phyloP scores from a whole-genome alignment of 2,113 vertebrate species.

The Nothobranchius kuhntae region DNA sequence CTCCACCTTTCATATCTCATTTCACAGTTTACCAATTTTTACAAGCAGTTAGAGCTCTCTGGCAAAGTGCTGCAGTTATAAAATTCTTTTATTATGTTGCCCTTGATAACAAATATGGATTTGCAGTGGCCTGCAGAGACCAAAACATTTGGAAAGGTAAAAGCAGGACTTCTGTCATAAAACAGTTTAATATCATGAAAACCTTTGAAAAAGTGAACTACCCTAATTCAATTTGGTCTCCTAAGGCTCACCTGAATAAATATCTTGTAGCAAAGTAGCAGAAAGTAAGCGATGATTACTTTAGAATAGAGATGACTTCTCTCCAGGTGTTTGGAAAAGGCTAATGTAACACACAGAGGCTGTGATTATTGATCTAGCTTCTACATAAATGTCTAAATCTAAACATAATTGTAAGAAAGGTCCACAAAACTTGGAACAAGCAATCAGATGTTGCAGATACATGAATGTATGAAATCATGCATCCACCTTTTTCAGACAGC shows the following conservation, averaged over 20 bases:
- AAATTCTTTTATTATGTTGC: conserved; percentile 21
- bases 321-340: conserved; percentile 4
- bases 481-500: too few species aligned
- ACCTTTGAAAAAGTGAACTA: neutral
- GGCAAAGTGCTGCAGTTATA: conserved; percentile 12
- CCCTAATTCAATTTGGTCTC: conserved; percentile 1
- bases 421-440: neutral
- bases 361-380: neutral
- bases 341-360: neutral
- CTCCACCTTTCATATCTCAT: conserved; percentile 7
- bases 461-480: neutral
- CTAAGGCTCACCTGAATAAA: neutral
- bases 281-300: conserved; percentile 3
- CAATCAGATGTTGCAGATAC: neutral
- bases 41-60: conserved; percentile 7
- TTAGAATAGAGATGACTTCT: neutral
- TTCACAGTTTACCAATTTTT: conserved; percentile 27
- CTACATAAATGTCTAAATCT: neutral
- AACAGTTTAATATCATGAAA: conserved; percentile 13
- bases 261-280: neutral
- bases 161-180: conserved; percentile 17
- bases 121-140: neutral
- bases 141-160: neutral
- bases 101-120: conserved; percentile 3
- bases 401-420: neutral